Evolutionary conservation across 2,113 vertebrate genomes (phyloP).

Genomic region (Amphiprion ocellaris): DNA sequence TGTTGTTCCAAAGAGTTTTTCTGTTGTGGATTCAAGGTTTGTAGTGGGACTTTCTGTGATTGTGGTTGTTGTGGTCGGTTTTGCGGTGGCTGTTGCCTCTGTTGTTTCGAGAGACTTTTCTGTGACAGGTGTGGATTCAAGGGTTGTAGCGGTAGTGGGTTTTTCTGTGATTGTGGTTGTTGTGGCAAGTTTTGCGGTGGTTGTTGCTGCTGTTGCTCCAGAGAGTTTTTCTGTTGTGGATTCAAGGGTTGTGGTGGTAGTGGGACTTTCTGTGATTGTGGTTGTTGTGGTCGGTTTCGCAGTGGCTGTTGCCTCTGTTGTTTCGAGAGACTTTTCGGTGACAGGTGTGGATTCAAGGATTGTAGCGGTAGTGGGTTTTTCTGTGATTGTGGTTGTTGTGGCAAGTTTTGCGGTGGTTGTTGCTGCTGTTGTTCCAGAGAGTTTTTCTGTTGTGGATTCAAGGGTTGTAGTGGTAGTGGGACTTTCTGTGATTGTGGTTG

Average conservation of each 20-base stretch:
- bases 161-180: background rate
- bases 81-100: too few species aligned
- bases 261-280: background rate
- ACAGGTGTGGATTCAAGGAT: background rate
- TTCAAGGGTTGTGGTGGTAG: background rate
- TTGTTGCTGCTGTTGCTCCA: background rate
- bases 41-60: too few species aligned
- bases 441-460: background rate
- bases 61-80: too few species aligned
- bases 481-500: too few species aligned
- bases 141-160: background rate
- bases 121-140: background rate
- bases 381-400: background rate
- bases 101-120: too few species aligned
- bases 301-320: background rate
- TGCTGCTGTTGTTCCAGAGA: background rate
- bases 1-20: too few species aligned
- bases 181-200: background rate
- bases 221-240: constrained; percentile 1
- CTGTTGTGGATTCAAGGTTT: too few species aligned
- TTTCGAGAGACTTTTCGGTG: background rate
- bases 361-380: background rate
- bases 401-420: background rate
- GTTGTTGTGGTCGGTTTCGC: background rate
- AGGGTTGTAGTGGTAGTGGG: background rate